Percentiles rank a stretch among this genome's conserved stretches.
These are phyloP conservation scores for Oryzias javanicus DNA, from an alignment of 2,113 vertebrate species.

Conservation along the genomic window DNA sequence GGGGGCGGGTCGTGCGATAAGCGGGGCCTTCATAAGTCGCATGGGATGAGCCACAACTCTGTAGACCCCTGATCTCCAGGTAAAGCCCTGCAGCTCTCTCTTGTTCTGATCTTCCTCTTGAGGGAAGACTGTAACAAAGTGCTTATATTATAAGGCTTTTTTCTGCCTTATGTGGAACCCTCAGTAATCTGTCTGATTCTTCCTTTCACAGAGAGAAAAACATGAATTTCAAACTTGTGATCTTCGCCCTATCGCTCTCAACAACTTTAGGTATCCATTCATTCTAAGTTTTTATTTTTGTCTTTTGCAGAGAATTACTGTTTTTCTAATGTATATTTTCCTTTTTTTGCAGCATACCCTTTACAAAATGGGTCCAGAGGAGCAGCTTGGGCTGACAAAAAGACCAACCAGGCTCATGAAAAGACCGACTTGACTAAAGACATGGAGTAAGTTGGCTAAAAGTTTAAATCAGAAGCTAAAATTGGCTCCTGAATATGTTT, in stretches of 20 bases:
- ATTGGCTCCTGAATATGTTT: background rate
- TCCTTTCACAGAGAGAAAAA: constrained; percentile 50
- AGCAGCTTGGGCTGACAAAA: constrained; percentile 72
- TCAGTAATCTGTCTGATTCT: constrained; percentile 17
- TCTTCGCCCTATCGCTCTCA: constrained; percentile 54
- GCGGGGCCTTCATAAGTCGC: constrained; percentile 71
- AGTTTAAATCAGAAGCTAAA: background rate
- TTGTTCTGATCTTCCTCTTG: constrained; percentile 15
- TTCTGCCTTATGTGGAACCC: background rate
- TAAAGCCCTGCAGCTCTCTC: constrained; percentile 27
- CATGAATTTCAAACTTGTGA: constrained; percentile 57
- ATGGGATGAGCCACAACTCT: constrained; percentile 38
- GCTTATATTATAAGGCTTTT: background rate
- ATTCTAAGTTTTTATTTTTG: background rate
- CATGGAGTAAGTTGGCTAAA: constrained; percentile 59
- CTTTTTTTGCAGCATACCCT: constrained; percentile 61
- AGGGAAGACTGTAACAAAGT: background rate
- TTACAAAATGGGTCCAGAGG: constrained; percentile 54
- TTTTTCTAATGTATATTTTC: constrained; percentile 6
- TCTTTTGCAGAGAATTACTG: background rate
- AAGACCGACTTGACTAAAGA: constrained; percentile 69
- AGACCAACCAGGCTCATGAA: constrained; percentile 71
- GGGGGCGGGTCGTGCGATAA: constrained; percentile 76
- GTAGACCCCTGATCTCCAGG: constrained; percentile 45
- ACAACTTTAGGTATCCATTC: constrained; percentile 65